phyloP scores from a whole-genome alignment of 2,888 invertebrate genomes.

The Chymomyza caudatula region DNA sequence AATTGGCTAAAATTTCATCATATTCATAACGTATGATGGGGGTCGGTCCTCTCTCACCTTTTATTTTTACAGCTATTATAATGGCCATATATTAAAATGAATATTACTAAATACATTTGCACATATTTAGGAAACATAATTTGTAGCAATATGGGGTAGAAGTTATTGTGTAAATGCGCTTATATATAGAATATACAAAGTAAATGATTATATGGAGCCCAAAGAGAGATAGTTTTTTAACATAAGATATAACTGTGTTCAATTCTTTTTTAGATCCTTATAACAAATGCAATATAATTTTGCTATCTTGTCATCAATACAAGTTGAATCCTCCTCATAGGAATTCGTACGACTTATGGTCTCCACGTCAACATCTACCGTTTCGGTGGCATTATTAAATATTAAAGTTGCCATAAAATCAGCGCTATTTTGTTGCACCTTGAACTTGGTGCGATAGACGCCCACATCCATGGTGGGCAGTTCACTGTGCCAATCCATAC shows the following conservation, averaged over 20 bases:
- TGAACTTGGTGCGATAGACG: constrained; percentile 79
- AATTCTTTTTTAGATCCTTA: constrained; percentile 16
- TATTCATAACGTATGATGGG: no score
- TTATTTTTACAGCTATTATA: no score
- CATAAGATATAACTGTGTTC: not conserved
- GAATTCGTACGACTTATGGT: constrained; percentile 81
- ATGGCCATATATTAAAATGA: no score
- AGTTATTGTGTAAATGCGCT: no score
- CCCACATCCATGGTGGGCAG: constrained; percentile 20
- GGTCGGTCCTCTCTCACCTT: no score
- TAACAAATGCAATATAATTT: constrained; percentile 54
- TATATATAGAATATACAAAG: no score
- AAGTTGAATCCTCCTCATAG: constrained; percentile 78
- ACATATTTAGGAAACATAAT: no score
- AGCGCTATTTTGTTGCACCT: constrained; percentile 82
- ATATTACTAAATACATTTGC: no score
- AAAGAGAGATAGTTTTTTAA: no score
- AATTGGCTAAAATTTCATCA: no score
- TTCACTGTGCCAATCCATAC: not conserved
- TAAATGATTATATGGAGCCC: no score
- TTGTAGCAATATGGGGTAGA: no score
- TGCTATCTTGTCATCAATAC: constrained; percentile 70
- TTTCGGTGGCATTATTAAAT: constrained; percentile 51
- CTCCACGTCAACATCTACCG: constrained; percentile 79
- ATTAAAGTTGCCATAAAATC: constrained; percentile 84